Base-by-base conservation (phyloP, 2,113 vertebrate genomes). In the Diadophis punctatus region DNA sequence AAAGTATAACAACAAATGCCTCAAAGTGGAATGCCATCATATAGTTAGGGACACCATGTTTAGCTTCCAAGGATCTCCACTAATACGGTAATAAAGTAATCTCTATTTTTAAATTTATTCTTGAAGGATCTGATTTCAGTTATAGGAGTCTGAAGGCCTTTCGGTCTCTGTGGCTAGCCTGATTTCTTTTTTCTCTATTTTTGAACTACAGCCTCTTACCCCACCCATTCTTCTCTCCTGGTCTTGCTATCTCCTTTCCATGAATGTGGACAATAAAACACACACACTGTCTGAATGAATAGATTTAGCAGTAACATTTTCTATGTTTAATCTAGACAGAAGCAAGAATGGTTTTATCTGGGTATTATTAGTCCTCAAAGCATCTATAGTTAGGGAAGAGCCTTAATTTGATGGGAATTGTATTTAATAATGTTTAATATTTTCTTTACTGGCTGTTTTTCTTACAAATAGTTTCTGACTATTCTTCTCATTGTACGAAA, bases 1-100 rank as follows among this genome's bases (percentile, higher is more conserved):
- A 91, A 86, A 58, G 93, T 96, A 93, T 91, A 1, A 74, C 22
- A 90, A 93, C 74, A 85, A 48, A 90, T 95, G 91, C 92, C 53
- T 56, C 52, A 43, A 20, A 48, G 27, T 30, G 25, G 86, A 86
- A 39, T 93, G 18, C 9, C 51, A 0, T 27, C 93, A 56, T 95
- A 7, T 87, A 16, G 3, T 90, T 93, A 90, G 55, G 1, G 0
- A 3, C 91, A 16, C 84, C 53, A 90, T 92, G 39, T 53, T 27
- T 85, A 5, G 84, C 87, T 30, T 55, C 0, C 89, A 74, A 90
- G 94, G 92, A 87, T 58, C 14, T 80, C 39, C 46, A n/a, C 48
- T 63, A 27, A 14, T 48, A 86, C 0, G 49, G 49, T 23, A 43
- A 91, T 91, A 90, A 9, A 11, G 46, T 22, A 80, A 22, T 68